Evolutionary conservation across 2,797 vertebrate genomes (phyloP).

Genomic region (Pteropus rufus): DNA sequence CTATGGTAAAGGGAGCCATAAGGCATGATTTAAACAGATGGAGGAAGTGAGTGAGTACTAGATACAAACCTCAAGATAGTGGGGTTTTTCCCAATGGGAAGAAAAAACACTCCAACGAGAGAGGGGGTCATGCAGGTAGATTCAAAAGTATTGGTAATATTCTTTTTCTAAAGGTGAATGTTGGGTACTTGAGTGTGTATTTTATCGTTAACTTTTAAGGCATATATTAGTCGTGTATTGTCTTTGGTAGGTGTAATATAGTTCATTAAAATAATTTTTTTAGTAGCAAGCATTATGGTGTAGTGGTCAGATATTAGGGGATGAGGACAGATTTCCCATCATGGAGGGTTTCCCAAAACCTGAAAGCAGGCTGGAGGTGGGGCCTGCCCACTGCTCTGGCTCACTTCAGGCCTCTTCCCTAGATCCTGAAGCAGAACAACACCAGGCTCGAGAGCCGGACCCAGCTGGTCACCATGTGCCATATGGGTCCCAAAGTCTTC

Average conservation of each 20-base stretch:
- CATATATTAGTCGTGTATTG: neutral
- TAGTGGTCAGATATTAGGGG: neutral
- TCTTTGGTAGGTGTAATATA: neutral
- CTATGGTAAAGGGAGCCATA: neutral
- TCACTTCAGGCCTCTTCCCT: constrained; percentile 22
- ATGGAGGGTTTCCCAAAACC: neutral
- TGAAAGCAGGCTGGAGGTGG: constrained; percentile 78
- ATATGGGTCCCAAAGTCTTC: constrained; percentile 99
- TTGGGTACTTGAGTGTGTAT: neutral
- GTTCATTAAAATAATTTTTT: constrained; percentile 13
- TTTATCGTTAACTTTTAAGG: constrained; percentile 12
- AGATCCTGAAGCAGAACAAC: constrained; percentile 99
- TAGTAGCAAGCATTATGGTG: neutral
- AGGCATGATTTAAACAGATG: neutral
- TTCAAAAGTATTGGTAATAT: neutral
- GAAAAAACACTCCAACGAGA: neutral
- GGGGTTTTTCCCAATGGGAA: neutral
- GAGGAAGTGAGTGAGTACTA: neutral
- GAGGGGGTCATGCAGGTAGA: neutral
- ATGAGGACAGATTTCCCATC: neutral
- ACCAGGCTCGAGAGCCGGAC: constrained; percentile 98
- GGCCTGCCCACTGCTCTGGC: neutral
- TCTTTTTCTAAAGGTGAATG: neutral
- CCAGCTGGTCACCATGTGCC: constrained; percentile 99
- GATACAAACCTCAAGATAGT: neutral